Evolutionary conservation across 2,888 invertebrate genomes (phyloP).

Genomic region (Pogonocherus hispidulus): DNA sequence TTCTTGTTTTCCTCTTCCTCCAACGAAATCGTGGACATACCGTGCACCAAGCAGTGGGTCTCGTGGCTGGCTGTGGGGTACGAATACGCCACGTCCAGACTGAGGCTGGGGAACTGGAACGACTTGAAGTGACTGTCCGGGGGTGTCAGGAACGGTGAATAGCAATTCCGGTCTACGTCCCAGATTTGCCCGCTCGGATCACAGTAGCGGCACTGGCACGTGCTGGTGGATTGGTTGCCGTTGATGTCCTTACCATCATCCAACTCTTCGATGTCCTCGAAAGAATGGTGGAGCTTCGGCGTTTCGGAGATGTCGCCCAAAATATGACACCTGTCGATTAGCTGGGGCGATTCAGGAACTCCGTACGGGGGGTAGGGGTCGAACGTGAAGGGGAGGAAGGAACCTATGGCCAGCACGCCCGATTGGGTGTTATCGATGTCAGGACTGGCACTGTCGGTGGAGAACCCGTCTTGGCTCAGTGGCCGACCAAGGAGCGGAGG

Average conservation of each 20-base stretch:
- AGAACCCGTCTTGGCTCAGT: conserved; percentile 60
- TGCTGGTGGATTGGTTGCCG: conserved; percentile 66
- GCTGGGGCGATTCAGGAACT: conserved; percentile 36
- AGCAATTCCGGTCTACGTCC: conserved; percentile 77
- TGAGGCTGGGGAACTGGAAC: conserved; percentile 49
- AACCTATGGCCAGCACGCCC: conserved; percentile 30
- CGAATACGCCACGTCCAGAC: conserved; percentile 23
- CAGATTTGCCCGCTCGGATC: conserved; percentile 82
- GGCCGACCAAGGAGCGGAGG: conserved; percentile 70
- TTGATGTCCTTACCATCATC: conserved; percentile 63
- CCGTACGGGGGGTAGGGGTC: conserved; percentile 36
- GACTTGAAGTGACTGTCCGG: conserved; percentile 55
- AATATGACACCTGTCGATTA: conserved; percentile 42
- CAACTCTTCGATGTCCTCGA: conserved; percentile 66
- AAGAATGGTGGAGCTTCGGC: conserved; percentile 66
- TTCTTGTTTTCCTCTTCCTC: conserved; percentile 61
- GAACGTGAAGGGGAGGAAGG: conserved; percentile 37
- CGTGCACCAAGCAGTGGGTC: conserved; percentile 48
- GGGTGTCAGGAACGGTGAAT: conserved; percentile 71
- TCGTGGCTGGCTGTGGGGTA: conserved; percentile 40
- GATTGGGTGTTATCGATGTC: conserved; percentile 54
- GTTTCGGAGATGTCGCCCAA: conserved; percentile 58
- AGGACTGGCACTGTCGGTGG: conserved; percentile 63
- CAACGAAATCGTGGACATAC: conserved; percentile 57
- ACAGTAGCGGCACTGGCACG: conserved; percentile 83